phyloP scores from a whole-genome alignment of 2,888 invertebrate species.

The Galerucella pusilla region DNA sequence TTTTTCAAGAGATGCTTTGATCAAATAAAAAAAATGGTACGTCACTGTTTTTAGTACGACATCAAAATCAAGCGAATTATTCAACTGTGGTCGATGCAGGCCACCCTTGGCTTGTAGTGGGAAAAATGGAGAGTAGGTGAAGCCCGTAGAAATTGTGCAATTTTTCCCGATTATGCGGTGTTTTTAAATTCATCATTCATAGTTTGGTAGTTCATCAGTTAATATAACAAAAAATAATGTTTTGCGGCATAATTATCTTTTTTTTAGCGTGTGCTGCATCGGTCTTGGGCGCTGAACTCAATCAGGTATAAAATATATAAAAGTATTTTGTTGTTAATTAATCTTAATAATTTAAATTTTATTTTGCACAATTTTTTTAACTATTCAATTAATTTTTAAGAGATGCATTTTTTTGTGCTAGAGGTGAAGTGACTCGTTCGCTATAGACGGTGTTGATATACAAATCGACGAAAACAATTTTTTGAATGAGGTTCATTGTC shows the following conservation, averaged over 20 bases:
- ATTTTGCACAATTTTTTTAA: too few species aligned
- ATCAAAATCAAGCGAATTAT: conserved; percentile 19
- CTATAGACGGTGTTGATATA: too few species aligned
- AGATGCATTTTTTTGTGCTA: too few species aligned
- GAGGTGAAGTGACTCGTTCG: too few species aligned
- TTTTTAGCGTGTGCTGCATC: background rate
- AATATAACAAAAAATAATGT: conserved; percentile 25
- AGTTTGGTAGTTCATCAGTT: conserved; percentile 22
- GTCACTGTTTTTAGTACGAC: background rate
- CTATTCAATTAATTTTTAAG: too few species aligned
- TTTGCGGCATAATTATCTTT: conserved; percentile 7
- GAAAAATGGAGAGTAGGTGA: conserved; percentile 42
- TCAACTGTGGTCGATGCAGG: conserved; percentile 19
- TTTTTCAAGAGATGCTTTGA: too few species aligned
- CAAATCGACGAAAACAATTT: too few species aligned
- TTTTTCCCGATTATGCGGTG: conserved; percentile 39
- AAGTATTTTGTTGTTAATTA: background rate
- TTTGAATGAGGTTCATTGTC: too few species aligned
- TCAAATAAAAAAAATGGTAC: background rate
- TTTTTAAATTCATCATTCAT: conserved; percentile 34
- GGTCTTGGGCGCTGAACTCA: background rate
- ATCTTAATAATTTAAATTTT: too few species aligned
- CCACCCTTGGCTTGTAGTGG: conserved; percentile 31
- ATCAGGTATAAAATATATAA: background rate
- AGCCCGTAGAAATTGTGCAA: conserved; percentile 42